A percentile compares a stretch with the other conserved stretches of the same genome.
These are phyloP conservation scores for Zaprionus taronus DNA, from an alignment of 1,140 invertebrate genomes.

Conservation along the genomic window DNA sequence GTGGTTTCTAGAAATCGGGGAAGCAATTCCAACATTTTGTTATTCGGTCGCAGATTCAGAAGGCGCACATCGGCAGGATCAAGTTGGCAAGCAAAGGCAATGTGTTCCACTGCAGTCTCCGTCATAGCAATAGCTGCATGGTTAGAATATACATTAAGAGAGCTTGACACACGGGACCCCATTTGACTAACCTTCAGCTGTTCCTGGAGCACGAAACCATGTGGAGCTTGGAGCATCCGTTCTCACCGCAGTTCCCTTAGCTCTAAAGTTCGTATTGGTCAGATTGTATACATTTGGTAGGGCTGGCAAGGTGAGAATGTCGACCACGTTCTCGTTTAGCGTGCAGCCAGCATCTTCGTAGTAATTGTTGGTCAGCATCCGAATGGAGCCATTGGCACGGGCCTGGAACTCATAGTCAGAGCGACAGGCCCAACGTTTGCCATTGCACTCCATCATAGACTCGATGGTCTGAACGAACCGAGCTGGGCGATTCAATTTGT, in stretches of 20 bases:
- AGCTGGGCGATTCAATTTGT: constrained; percentile 87
- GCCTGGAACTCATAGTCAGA: constrained; percentile 87
- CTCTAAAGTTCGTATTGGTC: constrained; percentile 85
- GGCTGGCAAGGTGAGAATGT: constrained; percentile 69
- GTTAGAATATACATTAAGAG: constrained; percentile 83
- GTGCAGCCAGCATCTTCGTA: constrained; percentile 88
- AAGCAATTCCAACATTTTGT: constrained; percentile 79
- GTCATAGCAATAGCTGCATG: constrained; percentile 87
- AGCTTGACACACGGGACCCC: no score
- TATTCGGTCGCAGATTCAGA: constrained; percentile 86
- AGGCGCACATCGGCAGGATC: constrained; percentile 89
- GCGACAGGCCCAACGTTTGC: constrained; percentile 86
- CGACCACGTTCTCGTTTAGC: constrained; percentile 86
- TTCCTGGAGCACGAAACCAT: constrained; percentile 87
- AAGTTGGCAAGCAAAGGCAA: constrained; percentile 87
- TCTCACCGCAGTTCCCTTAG: constrained; percentile 85
- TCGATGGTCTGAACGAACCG: constrained; percentile 88
- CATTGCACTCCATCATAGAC: constrained; percentile 88
- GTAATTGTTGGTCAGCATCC: constrained; percentile 87
- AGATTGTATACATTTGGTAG: constrained; percentile 87
- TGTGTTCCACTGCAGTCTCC: constrained; percentile 93
- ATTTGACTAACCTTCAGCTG: constrained; percentile 86
- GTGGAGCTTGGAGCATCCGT: constrained; percentile 89
- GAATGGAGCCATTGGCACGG: constrained; percentile 88
- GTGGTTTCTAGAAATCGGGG: constrained; percentile 57